Percentiles rank a stretch among this genome's conserved stretches.
Conservation (phyloP, 2,113 vertebrate genomes). For the Megaleporinus macrocephalus region DNA sequence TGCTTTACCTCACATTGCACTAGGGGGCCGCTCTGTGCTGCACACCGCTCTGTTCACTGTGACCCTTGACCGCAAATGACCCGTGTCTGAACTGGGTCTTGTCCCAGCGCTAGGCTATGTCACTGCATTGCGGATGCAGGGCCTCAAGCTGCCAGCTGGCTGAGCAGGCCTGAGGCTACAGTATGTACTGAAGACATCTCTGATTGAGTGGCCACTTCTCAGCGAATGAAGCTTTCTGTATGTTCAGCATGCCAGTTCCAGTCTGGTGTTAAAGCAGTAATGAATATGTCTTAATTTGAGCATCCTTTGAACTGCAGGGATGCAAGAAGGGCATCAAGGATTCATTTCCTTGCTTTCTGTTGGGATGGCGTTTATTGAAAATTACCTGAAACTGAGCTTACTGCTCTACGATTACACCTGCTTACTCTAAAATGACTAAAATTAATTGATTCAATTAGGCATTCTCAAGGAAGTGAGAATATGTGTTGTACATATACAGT, state of each 20-base stretch:
- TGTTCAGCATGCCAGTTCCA: background rate
- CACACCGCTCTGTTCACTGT: background rate
- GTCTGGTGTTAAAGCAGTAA: no score
- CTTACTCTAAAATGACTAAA: no score
- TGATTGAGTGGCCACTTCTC: background rate
- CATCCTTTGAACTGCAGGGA: no score
- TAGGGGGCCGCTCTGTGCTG: background rate
- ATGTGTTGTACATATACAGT: no score
- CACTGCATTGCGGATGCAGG: background rate
- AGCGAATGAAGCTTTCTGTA: background rate
- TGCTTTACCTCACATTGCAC: slow-evolving; percentile 10
- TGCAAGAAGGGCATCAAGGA: no score
- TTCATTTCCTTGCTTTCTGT: no score
- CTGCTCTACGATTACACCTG: no score
- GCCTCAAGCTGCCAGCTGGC: background rate
- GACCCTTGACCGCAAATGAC: slow-evolving; percentile 14
- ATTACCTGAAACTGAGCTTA: no score
- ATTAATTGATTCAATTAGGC: no score
- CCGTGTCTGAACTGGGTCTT: background rate
- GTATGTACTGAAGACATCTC: background rate
- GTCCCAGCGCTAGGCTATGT: background rate
- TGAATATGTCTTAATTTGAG: no score
- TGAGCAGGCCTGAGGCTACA: background rate
- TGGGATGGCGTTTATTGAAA: no score
- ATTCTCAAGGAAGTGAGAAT: no score